These are phyloP conservation scores for Glareola pratincola DNA, from an alignment of 2,113 vertebrate species.

Conservation along the genomic window DNA sequence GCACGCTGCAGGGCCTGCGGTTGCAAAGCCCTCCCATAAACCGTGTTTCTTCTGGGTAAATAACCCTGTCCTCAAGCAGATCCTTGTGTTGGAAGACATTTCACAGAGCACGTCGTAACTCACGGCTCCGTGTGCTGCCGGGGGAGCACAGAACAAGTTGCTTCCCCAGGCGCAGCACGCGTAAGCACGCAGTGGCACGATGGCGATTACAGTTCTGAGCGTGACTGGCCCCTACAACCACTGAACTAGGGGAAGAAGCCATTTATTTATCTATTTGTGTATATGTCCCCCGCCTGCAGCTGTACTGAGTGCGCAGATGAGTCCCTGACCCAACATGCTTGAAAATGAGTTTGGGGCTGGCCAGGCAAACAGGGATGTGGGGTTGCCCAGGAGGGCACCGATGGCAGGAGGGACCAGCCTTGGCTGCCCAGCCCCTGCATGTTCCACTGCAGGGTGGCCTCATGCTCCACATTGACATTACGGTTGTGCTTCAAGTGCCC, in stretches of 20 bases:
- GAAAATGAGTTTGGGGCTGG: not conserved
- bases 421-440: accelerated
- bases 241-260: not conserved
- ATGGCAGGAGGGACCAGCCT: not conserved
- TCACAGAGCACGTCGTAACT: not conserved
- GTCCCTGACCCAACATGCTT: not conserved
- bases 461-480: accelerated
- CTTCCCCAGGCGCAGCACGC: accelerated
- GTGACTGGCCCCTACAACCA: not conserved
- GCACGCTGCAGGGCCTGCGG: accelerated
- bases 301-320: not conserved
- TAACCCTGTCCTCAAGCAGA: not conserved
- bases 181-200: accelerated
- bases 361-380: not conserved
- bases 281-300: not conserved
- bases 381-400: accelerated
- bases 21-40: not conserved
- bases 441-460: accelerated
- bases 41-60: not conserved
- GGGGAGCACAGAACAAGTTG: not conserved
- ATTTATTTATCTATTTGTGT: not conserved
- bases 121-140: not conserved
- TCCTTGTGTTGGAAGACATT: not conserved
- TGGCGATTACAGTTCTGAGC: not conserved
- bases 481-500: not conserved